phyloP scores from a whole-genome alignment of 2,797 vertebrate genomes.

The Numenius phaeopus region DNA sequence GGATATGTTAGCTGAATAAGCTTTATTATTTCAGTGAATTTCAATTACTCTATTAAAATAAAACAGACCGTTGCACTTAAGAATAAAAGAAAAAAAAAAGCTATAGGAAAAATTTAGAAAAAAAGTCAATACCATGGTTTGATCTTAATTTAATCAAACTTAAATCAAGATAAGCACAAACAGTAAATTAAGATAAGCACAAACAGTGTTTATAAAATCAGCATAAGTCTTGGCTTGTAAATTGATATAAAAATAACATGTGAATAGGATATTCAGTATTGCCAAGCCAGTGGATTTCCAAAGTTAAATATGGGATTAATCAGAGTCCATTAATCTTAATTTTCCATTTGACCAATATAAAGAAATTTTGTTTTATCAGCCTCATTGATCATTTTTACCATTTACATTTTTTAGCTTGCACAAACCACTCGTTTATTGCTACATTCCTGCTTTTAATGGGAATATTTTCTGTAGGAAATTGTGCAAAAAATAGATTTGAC shows the following conservation, averaged over 20 bases:
- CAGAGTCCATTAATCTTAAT: slow-evolving; percentile 2
- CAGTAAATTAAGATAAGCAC: not conserved
- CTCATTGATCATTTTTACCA: not conserved
- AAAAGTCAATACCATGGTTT: not conserved
- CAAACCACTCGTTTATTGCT: not conserved
- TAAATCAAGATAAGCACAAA: not conserved
- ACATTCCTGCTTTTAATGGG: not conserved
- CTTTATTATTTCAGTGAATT: slow-evolving; percentile 16
- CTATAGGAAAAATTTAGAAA: not conserved
- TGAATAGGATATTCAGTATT: not conserved
- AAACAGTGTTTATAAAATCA: not conserved
- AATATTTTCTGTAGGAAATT: not conserved
- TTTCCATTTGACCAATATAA: not conserved
- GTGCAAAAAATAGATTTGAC: slow-evolving; percentile 29
- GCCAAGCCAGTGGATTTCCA: not conserved
- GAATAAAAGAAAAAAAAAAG: not conserved
- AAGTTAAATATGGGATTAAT: not conserved
- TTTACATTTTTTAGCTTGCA: not conserved
- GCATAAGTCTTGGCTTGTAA: not conserved
- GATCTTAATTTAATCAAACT: slow-evolving; percentile 17
- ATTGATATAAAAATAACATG: not conserved
- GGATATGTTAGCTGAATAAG: not conserved
- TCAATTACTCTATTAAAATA: not conserved
- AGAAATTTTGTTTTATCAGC: not conserved
- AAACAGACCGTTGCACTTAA: not conserved